Conservation (phyloP, 1,140 invertebrate species). For the Uloborus diversus region DNA sequence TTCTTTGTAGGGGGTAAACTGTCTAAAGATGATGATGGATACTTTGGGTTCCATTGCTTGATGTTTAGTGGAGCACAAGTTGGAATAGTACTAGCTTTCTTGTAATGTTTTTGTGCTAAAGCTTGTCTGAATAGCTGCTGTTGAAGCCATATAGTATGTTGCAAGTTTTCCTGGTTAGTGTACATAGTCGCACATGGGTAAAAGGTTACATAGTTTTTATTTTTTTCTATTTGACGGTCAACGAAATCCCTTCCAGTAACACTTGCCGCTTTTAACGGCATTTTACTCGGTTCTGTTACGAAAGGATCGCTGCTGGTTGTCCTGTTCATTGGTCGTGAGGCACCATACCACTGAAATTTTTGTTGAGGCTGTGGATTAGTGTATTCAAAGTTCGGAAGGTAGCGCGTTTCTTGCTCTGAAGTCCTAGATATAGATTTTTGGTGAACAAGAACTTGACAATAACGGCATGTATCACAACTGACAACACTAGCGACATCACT, state of each 20-base stretch:
- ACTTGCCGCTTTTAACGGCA: conserved; percentile 26
- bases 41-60: conserved; percentile 39
- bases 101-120: conserved; percentile 63
- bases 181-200: conserved; percentile 73
- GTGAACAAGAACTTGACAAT: conserved; percentile 56
- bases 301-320: conserved; percentile 33
- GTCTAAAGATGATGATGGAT: conserved; percentile 29
- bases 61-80: conserved; percentile 22
- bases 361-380: conserved; percentile 22
- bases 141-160: conserved; percentile 77
- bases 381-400: conserved; percentile 20
- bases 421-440: conserved; percentile 24
- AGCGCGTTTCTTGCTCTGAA: conserved; percentile 19
- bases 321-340: conserved; percentile 10
- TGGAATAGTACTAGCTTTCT: conserved; percentile 41
- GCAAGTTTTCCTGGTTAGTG: conserved; percentile 76
- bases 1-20: conserved; percentile 18
- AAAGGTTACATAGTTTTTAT: conserved; percentile 61
- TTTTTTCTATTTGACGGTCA: conserved; percentile 57
- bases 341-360: conserved; percentile 29
- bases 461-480: conserved; percentile 59
- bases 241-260: conserved; percentile 24
- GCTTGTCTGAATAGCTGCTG: conserved; percentile 76
- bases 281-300: conserved; percentile 15
- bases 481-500: conserved; percentile 63